Evolutionary conservation across 2,888 invertebrate species (phyloP).

Genomic region (Clepsis dumicolana): DNA sequence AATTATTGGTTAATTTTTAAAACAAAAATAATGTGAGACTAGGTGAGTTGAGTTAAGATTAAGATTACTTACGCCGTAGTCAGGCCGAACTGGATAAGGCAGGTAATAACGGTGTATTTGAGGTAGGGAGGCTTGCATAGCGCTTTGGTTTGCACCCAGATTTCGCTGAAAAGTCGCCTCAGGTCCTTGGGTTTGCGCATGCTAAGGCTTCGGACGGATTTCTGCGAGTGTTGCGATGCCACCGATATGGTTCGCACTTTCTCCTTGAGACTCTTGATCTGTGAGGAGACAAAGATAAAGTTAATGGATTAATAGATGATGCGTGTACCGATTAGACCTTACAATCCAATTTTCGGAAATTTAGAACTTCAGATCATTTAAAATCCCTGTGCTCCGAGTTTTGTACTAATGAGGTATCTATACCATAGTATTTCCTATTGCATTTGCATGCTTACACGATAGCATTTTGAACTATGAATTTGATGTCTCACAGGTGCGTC

Average conservation of each 20-base stretch:
- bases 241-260: conserved; percentile 88
- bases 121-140: conserved; percentile 91
- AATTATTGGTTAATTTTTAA: too few relatives aligned
- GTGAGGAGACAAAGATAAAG: conserved; percentile 44
- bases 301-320: not conserved
- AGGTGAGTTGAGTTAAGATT: too few relatives aligned
- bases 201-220: conserved; percentile 89
- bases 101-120: conserved; percentile 91
- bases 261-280: conserved; percentile 90
- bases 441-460: too few relatives aligned
- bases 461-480: too few relatives aligned
- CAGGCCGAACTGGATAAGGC: conserved; percentile 93
- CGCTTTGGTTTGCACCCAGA: conserved; percentile 91
- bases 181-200: conserved; percentile 91
- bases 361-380: not conserved
- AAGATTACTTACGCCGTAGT: conserved; percentile 88
- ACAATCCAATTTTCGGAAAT: not conserved
- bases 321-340: too few relatives aligned
- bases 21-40: too few relatives aligned
- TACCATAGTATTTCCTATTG: too few relatives aligned
- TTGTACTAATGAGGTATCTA: too few relatives aligned
- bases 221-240: conserved; percentile 87
- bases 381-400: too few relatives aligned
- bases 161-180: conserved; percentile 88
- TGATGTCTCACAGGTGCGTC: too few relatives aligned